phyloP scores from a whole-genome alignment of 2,113 vertebrate genomes.

The Nansenia antarctica region DNA sequence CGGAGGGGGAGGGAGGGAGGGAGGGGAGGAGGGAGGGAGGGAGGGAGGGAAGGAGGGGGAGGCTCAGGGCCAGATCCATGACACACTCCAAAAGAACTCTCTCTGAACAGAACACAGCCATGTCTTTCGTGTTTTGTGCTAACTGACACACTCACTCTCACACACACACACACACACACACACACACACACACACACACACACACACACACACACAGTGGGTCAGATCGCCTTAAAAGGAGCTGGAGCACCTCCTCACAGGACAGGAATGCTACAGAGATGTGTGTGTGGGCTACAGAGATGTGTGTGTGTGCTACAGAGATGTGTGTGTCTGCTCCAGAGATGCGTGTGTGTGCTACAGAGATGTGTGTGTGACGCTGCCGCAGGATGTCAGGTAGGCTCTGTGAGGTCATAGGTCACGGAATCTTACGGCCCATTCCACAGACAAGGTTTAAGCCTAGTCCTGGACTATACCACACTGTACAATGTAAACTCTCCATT shows the following conservation, averaged over 20 bases:
- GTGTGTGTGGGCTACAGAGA: neutral
- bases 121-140: neutral
- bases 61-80: slow-evolving; percentile 33
- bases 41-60: slow-evolving; percentile 8
- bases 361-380: neutral
- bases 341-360: neutral
- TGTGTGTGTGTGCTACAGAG: neutral
- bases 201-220: slow-evolving; percentile 20
- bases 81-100: neutral
- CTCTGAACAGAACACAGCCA: neutral
- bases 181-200: slow-evolving; percentile 12
- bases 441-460: too few species aligned
- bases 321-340: neutral
- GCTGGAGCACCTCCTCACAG: slow-evolving; percentile 13
- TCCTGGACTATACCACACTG: too few species aligned
- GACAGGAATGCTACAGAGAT: neutral
- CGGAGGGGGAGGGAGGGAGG: slow-evolving; percentile 1
- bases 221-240: slow-evolving; percentile 39
- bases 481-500: too few species aligned
- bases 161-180: slow-evolving; percentile 14
- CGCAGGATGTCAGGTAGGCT: neutral
- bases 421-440: too few species aligned
- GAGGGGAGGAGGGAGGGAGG: slow-evolving; percentile 8
- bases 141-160: too few species aligned
- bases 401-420: neutral